Percentiles rank a stretch among this genome's conserved stretches.
Evolutionary conservation across 2,797 vertebrate species (phyloP).

Genomic region (Hirundo rustica): DNA sequence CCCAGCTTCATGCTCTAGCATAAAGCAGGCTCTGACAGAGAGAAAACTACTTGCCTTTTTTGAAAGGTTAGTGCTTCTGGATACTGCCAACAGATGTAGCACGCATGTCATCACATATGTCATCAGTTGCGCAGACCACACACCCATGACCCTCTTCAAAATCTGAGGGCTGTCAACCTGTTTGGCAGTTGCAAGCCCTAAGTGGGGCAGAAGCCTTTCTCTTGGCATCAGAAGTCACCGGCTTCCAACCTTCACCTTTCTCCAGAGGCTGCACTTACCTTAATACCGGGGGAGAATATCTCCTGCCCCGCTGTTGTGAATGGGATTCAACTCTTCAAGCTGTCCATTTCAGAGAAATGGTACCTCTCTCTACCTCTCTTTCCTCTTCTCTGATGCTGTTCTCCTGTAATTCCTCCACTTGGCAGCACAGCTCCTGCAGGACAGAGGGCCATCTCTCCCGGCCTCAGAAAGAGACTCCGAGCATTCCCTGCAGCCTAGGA

Average conservation of each 20-base stretch:
- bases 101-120: fast-evolving
- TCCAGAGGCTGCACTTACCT: background rate
- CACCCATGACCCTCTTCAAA: background rate
- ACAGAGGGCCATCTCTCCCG: background rate
- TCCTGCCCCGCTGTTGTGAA: fast-evolving
- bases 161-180: background rate
- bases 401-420: background rate
- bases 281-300: background rate
- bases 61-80: background rate
- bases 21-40: background rate
- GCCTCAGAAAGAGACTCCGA: background rate
- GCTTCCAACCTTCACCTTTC: background rate
- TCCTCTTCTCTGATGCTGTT: background rate
- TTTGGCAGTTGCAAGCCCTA: background rate
- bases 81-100: background rate
- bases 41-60: background rate
- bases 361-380: fast-evolving
- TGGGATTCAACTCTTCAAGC: background rate
- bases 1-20: background rate
- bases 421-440: background rate
- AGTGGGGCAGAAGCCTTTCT: background rate
- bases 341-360: background rate
- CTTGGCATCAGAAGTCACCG: background rate
- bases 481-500: background rate
- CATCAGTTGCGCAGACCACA: background rate